Percentiles rank a stretch among this genome's conserved stretches.
Evolutionary conservation across 1,140 invertebrate species (phyloP).

Genomic region (Sinonovacula constricta): DNA sequence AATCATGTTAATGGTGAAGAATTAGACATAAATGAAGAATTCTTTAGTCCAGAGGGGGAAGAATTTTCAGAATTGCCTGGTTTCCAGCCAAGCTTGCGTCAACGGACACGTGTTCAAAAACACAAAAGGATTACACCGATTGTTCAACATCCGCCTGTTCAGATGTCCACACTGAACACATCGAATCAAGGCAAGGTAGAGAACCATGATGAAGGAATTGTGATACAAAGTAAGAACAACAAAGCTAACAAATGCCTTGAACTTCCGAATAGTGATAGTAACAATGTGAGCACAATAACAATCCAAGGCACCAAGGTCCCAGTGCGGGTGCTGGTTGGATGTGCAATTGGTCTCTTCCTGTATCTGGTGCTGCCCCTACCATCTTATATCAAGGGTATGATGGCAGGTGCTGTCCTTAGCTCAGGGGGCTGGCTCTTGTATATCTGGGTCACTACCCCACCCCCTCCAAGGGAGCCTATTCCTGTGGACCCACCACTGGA

Average conservation of each 20-base stretch:
- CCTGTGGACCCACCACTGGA: slow-evolving; percentile 57
- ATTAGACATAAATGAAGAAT: slow-evolving; percentile 43
- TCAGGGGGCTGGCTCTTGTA: slow-evolving; percentile 61
- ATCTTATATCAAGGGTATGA: slow-evolving; percentile 72
- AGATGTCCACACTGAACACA: slow-evolving; percentile 36
- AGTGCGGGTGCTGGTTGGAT: slow-evolving; percentile 52
- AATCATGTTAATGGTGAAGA: not conserved
- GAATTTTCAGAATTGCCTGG: slow-evolving; percentile 22
- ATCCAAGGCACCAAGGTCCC: slow-evolving; percentile 60
- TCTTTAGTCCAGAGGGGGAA: slow-evolving; percentile 18
- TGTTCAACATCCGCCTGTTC: slow-evolving; percentile 29
- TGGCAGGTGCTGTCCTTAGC: slow-evolving; percentile 66
- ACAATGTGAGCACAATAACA: slow-evolving; percentile 43
- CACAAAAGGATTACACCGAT: slow-evolving; percentile 37
- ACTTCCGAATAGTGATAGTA: not conserved
- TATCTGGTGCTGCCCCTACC: slow-evolving; percentile 74
- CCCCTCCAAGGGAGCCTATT: slow-evolving; percentile 51
- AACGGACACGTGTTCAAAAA: slow-evolving; percentile 36
- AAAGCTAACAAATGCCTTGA: not conserved
- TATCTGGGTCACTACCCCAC: slow-evolving; percentile 62
- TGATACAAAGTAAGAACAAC: too few species aligned
- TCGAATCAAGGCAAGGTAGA: too few species aligned
- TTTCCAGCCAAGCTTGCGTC: slow-evolving; percentile 6
- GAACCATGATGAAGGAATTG: too few species aligned
- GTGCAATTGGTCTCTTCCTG: slow-evolving; percentile 60